These are phyloP conservation scores for Tricholauxania praeusta DNA, from an alignment of 2,888 invertebrate species.

Conservation along the genomic window DNA sequence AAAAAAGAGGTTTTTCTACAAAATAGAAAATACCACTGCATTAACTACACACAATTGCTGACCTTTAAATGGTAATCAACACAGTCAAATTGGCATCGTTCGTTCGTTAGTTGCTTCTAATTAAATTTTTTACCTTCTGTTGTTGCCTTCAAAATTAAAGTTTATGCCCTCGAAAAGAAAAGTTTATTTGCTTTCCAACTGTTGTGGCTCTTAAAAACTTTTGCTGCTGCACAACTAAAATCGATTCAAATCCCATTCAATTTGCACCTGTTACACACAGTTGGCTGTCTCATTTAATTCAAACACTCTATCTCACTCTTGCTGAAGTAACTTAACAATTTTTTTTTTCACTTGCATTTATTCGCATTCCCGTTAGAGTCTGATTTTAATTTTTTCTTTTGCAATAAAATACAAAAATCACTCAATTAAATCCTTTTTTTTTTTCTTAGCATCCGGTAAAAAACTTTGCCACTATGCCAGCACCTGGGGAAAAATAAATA, in stretches of 20 bases:
- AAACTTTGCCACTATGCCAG: not conserved
- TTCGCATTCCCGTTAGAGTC: constrained; percentile 5
- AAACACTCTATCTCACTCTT: not conserved
- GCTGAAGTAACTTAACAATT: not conserved
- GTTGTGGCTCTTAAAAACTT: not conserved
- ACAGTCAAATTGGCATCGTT: no score
- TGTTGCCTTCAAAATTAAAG: not conserved
- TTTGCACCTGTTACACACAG: constrained; percentile 33
- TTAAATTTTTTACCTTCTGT: not conserved
- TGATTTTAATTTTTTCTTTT: no score
- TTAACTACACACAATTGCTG: no score
- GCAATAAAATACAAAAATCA: constrained; percentile 1
- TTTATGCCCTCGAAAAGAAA: no score
- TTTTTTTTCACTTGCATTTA: not conserved
- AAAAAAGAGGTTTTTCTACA: no score
- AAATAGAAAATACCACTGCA: no score
- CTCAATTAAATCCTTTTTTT: constrained; percentile 19
- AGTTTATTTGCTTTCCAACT: no score
- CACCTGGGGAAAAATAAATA: no score
- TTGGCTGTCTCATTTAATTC: constrained; percentile 14
- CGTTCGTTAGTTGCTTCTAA: not conserved
- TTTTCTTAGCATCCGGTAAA: not conserved
- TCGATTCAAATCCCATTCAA: constrained; percentile 24
- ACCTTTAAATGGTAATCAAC: no score
- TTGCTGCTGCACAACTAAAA: not conserved